phyloP scores from a whole-genome alignment of 2,888 invertebrate species.

The Phortica magna region DNA sequence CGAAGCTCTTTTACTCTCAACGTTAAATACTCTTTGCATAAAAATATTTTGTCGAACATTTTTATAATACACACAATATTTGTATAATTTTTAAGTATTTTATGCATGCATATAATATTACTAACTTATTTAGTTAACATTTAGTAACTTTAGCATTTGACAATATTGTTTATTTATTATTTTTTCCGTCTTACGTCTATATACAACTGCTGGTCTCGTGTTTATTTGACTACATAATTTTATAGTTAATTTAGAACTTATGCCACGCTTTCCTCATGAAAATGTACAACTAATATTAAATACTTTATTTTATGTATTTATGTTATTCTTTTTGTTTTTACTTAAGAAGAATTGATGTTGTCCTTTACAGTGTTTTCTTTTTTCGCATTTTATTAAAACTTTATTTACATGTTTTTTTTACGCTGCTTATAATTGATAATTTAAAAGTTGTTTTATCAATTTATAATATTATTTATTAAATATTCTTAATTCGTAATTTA shows the following conservation, averaged over 20 bases:
- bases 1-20: too few species aligned
- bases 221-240: slow-evolving; percentile 12
- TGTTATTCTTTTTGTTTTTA: slow-evolving; percentile 38
- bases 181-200: background rate
- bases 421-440: slow-evolving; percentile 1
- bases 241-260: slow-evolving; percentile 66
- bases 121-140: background rate
- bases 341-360: slow-evolving; percentile 13
- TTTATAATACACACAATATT: background rate
- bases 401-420: slow-evolving; percentile 17
- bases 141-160: background rate
- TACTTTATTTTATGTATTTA: slow-evolving; percentile 19
- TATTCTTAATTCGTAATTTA: background rate
- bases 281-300: slow-evolving; percentile 29
- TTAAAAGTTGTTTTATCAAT: background rate
- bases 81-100: background rate
- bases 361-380: slow-evolving; percentile 5
- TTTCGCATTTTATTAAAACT: slow-evolving; percentile 1
- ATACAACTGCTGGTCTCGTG: background rate
- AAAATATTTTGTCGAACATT: too few species aligned
- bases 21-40: too few species aligned
- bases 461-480: background rate
- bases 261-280: slow-evolving; percentile 58
- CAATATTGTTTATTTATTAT: background rate
- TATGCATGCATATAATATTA: background rate